Evolutionary conservation across 2,888 invertebrate species (phyloP).

Genomic region (Frankliniella fusca): DNA sequence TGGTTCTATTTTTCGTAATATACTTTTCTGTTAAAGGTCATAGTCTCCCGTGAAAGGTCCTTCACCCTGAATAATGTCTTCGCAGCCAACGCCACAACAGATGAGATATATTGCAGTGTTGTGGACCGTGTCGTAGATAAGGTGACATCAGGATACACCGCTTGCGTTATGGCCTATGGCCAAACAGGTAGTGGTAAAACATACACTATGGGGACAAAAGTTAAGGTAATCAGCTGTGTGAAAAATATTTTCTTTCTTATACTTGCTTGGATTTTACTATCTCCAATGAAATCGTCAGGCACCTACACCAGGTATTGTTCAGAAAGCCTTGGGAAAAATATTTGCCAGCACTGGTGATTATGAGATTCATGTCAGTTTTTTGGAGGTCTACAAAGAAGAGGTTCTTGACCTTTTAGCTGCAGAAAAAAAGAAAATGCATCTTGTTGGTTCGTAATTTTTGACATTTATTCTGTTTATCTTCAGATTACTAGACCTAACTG

Average conservation of each 20-base stretch:
- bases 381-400: not conserved
- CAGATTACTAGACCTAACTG: too few species aligned
- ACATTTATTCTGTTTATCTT: not conserved
- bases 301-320: not conserved
- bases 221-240: not conserved
- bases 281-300: not conserved
- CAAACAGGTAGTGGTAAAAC: conserved; percentile 14
- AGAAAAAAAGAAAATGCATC: not conserved
- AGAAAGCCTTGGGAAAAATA: not conserved
- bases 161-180: not conserved
- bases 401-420: not conserved
- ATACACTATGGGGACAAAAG: not conserved
- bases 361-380: not conserved
- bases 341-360: not conserved
- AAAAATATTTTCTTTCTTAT: not conserved
- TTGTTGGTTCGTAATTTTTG: not conserved
- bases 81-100: not conserved
- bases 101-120: not conserved
- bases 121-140: not conserved
- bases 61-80: not conserved
- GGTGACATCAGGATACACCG: not conserved
- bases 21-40: not conserved
- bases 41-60: not conserved
- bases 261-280: not conserved
- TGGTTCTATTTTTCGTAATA: not conserved